A percentile compares a stretch with the other conserved stretches of the same genome.
Conservation (phyloP, 2,888 invertebrate genomes). For the Odontocolon sp. region DNA sequence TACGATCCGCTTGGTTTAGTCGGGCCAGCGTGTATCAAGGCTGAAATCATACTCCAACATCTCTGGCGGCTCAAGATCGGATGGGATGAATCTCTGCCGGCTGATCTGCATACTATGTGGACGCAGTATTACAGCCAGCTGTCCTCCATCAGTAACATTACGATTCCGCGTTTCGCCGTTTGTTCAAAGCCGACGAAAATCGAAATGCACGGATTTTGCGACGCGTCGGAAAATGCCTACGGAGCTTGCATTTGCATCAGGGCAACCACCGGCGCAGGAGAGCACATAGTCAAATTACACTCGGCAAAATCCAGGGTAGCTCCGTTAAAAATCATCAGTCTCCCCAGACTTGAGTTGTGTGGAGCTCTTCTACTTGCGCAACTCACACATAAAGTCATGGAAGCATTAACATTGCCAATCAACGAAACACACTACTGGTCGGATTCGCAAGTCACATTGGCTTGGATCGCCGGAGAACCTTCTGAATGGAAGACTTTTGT, state of each 20-base stretch:
- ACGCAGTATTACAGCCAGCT: not conserved
- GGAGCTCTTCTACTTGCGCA: conserved; percentile 41
- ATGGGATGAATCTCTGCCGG: not conserved
- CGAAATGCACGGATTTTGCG: conserved; percentile 26
- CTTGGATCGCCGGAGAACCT: conserved; percentile 43
- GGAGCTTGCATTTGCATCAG: conserved; percentile 1
- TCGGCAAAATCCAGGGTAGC: conserved; percentile 42
- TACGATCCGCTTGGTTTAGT: conserved; percentile 2
- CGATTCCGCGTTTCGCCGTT: conserved; percentile 1
- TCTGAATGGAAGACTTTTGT: conserved; percentile 43
- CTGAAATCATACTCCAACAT: conserved; percentile 14
- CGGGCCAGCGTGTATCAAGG: not conserved
- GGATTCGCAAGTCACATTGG: conserved; percentile 48
- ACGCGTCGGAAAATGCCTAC: not conserved
- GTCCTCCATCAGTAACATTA: not conserved
- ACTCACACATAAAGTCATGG: conserved; percentile 22
- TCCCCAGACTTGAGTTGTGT: conserved; percentile 59
- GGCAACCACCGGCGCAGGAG: not conserved
- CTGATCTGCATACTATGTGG: not conserved
- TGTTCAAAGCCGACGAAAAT: not conserved
- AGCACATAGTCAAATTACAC: not conserved
- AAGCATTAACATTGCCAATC: conserved; percentile 33
- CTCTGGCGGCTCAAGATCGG: not conserved
- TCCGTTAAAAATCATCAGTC: conserved; percentile 40
- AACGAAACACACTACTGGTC: conserved; percentile 32